Conservation (phyloP, 2,888 invertebrate species). For the Pristionchus mayeri region DNA sequence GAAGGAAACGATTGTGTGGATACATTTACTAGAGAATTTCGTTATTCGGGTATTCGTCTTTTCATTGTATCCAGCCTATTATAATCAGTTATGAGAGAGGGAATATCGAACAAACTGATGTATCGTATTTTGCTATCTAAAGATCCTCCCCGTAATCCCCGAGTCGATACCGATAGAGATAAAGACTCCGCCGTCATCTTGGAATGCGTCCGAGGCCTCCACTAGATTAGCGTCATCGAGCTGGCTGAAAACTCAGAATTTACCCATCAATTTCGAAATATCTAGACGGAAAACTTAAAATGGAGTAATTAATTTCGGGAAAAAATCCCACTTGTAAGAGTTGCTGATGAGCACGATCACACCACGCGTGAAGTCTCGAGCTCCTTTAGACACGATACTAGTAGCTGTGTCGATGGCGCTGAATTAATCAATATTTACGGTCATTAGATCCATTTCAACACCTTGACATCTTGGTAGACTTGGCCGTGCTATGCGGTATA, state of each 20-base stretch:
- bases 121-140: no score
- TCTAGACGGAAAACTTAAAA: no score
- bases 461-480: neutral
- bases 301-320: neutral
- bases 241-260: neutral
- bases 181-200: constrained; percentile 23
- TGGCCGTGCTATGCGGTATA: neutral
- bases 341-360: constrained; percentile 28
- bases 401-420: constrained; percentile 26
- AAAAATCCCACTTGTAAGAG: constrained; percentile 11
- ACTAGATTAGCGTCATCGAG: constrained; percentile 8
- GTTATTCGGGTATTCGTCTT: no score
- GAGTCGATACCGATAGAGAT: constrained; percentile 1
- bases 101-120: no score
- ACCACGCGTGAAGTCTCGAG: neutral
- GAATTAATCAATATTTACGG: neutral
- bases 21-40: no score
- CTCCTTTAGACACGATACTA: neutral
- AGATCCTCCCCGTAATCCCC: no score
- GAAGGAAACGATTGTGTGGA: no score
- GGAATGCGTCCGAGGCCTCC: constrained; percentile 3
- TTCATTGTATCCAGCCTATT: no score
- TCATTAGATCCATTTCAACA: neutral
- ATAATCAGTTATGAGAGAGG: no score
- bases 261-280: no score